These are phyloP conservation scores for Cariama cristata DNA, from an alignment of 2,113 vertebrate species.

Conservation along the genomic window DNA sequence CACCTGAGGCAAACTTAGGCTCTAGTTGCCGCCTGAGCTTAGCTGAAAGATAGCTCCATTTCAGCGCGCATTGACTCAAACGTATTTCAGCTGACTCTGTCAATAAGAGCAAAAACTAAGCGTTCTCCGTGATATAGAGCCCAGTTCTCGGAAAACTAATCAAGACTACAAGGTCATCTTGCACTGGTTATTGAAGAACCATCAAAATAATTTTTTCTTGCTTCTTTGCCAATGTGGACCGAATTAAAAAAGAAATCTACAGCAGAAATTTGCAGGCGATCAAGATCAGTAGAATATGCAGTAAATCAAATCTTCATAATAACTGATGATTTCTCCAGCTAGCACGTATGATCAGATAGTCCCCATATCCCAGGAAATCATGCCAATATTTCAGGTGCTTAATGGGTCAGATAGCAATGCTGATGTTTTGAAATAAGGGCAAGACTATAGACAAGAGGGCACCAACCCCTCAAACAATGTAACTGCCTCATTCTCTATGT, in stretches of 20 bases:
- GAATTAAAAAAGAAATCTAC: background rate
- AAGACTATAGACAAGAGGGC: background rate
- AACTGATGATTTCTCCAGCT: background rate
- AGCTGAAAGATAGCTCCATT: background rate
- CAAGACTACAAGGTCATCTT: background rate
- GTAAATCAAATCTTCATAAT: background rate
- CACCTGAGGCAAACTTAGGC: background rate
- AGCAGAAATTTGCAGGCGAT: background rate
- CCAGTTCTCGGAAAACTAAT: background rate
- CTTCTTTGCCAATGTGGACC: background rate
- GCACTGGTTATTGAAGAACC: background rate
- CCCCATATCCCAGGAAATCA: background rate
- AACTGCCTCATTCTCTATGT: background rate
- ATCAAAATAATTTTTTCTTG: background rate
- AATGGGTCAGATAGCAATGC: background rate
- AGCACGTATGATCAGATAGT: background rate
- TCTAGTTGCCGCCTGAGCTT: background rate
- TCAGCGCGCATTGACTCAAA: background rate
- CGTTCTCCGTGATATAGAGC: background rate
- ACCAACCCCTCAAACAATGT: background rate
- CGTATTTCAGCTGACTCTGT: background rate
- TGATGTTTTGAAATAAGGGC: background rate
- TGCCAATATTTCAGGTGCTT: background rate
- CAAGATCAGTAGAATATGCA: background rate
- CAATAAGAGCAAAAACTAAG: background rate